Evolutionary conservation across 1,140 invertebrate species (phyloP).

Genomic region (Ips typographus): DNA sequence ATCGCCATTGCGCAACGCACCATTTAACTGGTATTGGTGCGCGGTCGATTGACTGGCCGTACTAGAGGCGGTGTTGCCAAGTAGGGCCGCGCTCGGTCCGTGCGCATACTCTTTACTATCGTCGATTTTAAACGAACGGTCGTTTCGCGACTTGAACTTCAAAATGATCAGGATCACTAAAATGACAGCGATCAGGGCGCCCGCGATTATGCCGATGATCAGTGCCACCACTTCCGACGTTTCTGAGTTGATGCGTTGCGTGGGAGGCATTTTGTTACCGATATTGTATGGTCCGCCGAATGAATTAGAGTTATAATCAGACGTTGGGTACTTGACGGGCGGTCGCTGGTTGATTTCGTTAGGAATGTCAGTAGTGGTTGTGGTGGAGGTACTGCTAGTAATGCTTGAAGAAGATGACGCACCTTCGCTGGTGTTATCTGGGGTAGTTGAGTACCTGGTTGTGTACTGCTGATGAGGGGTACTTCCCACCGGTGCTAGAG

Average conservation of each 20-base stretch:
- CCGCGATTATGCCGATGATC: constrained; percentile 88
- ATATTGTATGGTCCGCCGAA: constrained; percentile 46
- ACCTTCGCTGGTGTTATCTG: constrained; percentile 21
- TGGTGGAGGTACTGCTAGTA: constrained; percentile 22
- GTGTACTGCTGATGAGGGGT: constrained; percentile 20
- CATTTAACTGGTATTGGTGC: constrained; percentile 50
- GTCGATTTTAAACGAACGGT: constrained; percentile 88
- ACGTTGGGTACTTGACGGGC: constrained; percentile 29
- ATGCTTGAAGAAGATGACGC: background rate
- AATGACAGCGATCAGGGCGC: constrained; percentile 87
- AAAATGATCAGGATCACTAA: constrained; percentile 87
- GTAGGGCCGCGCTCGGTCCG: constrained; percentile 72
- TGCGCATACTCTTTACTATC: constrained; percentile 74
- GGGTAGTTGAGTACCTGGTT: constrained; percentile 30
- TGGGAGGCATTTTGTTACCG: constrained; percentile 54
- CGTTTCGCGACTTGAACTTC: constrained; percentile 82
- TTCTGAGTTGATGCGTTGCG: constrained; percentile 69
- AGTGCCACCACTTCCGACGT: constrained; percentile 72
- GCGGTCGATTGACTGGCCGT: constrained; percentile 51
- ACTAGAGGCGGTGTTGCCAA: constrained; percentile 59
- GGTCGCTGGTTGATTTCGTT: constrained; percentile 25
- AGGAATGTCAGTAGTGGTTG: constrained; percentile 37
- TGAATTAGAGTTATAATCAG: constrained; percentile 38
- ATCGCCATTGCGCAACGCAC: constrained; percentile 48
- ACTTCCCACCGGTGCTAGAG: no score